Conservation (phyloP, 2,888 invertebrate genomes). For the Caenorhabditis sp. region DNA sequence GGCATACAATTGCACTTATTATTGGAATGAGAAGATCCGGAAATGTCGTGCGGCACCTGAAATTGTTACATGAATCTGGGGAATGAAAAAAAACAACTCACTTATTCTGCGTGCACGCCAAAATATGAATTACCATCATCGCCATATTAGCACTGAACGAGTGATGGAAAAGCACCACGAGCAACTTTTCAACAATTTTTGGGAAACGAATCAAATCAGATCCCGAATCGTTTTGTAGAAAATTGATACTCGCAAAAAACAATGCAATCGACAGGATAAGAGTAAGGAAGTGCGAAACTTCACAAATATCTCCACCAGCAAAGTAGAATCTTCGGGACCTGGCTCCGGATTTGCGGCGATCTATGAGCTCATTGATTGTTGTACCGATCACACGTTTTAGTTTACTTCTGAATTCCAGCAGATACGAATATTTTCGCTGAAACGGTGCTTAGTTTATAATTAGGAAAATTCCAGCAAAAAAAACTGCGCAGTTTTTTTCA, state of each 20-base stretch:
- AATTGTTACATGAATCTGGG: background rate
- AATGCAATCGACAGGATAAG: constrained; percentile 15
- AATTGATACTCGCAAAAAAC: constrained; percentile 38
- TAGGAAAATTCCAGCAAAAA: too few species aligned
- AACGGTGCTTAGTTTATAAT: too few species aligned
- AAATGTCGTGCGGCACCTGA: constrained; percentile 38
- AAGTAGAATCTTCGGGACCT: constrained; percentile 39
- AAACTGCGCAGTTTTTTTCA: too few species aligned
- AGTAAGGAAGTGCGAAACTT: constrained; percentile 19
- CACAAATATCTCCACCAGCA: constrained; percentile 38
- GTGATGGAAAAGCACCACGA: background rate
- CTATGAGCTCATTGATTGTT: constrained; percentile 18
- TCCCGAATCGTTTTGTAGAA: constrained; percentile 32
- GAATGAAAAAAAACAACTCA: constrained; percentile 4
- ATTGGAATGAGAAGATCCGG: constrained; percentile 43
- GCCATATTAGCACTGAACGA: background rate
- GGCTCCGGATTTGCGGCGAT: background rate
- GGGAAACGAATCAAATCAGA: constrained; percentile 23
- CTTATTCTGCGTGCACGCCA: constrained; percentile 24
- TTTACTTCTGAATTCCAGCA: constrained; percentile 20
- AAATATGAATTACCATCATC: constrained; percentile 11
- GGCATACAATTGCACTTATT: constrained; percentile 11
- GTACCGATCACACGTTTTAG: constrained; percentile 25
- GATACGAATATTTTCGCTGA: constrained; percentile 30
- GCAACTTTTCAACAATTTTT: background rate